Conservation (phyloP, 1,140 invertebrate genomes). For the Polypedilum pembai region DNA sequence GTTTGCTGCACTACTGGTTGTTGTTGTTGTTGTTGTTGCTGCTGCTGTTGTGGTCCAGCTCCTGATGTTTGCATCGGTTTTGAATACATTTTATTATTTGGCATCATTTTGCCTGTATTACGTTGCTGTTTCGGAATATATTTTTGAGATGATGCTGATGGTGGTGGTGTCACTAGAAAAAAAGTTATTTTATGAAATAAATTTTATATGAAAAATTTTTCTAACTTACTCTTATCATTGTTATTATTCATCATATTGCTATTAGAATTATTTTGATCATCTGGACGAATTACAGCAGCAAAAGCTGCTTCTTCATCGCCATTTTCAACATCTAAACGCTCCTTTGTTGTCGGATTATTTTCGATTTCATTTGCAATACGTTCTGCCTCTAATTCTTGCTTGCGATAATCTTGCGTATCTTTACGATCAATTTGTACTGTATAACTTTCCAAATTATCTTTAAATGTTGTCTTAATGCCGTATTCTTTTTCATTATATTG, state of each 20-base stretch:
- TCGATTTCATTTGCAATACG: conserved; percentile 87
- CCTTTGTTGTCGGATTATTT: conserved; percentile 68
- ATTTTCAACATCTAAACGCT: conserved; percentile 79
- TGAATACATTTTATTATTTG: conserved; percentile 6
- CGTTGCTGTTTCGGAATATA: conserved; percentile 20
- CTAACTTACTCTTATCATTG: conserved; percentile 33
- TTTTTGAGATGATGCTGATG: not conserved
- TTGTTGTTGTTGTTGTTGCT: too few species aligned
- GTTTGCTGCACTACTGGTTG: not conserved
- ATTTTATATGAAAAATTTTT: not conserved
- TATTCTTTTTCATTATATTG: conserved; percentile 76
- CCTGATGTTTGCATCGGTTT: not conserved
- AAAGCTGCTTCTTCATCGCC: conserved; percentile 81
- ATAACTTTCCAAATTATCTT: conserved; percentile 75
- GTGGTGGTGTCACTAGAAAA: conserved; percentile 12
- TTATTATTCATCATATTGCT: conserved; percentile 14
- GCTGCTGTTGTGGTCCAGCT: not conserved
- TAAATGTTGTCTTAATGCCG: conserved; percentile 80
- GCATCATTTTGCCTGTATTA: not conserved
- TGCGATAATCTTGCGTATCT: conserved; percentile 78
- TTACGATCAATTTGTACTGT: conserved; percentile 77
- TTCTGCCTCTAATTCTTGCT: conserved; percentile 68
- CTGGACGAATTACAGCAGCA: conserved; percentile 59
- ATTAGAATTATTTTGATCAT: conserved; percentile 29
- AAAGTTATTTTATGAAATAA: too few species aligned